These are phyloP conservation scores for Oxygymnocypris stewartii DNA, from an alignment of 2,113 vertebrate genomes.

Conservation along the genomic window DNA sequence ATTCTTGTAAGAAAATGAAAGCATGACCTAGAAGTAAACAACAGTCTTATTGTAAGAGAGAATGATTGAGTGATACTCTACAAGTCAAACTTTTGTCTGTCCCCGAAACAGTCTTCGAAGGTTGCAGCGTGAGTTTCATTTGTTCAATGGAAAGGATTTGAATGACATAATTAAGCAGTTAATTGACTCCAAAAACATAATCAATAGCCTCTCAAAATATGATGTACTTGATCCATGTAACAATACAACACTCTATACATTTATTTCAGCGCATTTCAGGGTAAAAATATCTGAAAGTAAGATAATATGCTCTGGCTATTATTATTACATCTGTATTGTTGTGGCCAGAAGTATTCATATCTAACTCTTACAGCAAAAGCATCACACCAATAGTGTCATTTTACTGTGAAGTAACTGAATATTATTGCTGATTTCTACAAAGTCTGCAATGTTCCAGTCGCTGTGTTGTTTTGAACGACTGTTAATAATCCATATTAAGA, in stretches of 20 bases:
- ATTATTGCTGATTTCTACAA: neutral
- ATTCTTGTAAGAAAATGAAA: constrained; percentile 24
- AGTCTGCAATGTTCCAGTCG: neutral
- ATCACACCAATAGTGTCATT: neutral
- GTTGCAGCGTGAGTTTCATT: neutral
- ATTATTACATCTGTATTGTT: neutral
- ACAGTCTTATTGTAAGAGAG: constrained; percentile 14
- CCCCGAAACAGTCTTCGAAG: neutral
- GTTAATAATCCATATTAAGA: neutral
- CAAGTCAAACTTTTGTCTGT: neutral
- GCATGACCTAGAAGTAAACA: constrained; percentile 15
- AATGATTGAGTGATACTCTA: constrained; percentile 12
- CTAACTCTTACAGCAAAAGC: neutral
- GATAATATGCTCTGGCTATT: neutral
- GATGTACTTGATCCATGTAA: neutral
- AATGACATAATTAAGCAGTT: neutral
- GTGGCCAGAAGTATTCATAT: neutral
- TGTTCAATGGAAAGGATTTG: neutral
- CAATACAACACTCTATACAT: neutral
- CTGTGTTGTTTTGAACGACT: neutral
- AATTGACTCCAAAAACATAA: neutral
- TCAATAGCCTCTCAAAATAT: constrained; percentile 1
- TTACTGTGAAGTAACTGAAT: neutral
- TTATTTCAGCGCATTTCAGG: neutral
- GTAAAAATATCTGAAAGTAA: constrained; percentile 9